Base-by-base conservation (phyloP, 2,113 vertebrate species). In the Pavo muticus region DNA sequence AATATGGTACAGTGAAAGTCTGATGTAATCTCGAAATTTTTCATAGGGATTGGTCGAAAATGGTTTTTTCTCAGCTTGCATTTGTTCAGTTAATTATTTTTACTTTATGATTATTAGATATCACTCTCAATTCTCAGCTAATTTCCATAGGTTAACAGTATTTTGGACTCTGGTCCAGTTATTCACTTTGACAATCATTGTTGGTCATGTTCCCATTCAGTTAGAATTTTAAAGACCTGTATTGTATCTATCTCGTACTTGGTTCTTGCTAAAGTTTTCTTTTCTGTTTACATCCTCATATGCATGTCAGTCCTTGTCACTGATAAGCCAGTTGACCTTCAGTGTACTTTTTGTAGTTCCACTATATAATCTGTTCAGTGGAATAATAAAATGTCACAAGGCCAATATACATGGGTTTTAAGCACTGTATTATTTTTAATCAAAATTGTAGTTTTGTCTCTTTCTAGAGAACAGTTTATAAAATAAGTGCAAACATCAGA, bases 131-230 rank as follows among this genome's bases (percentile, higher is more conserved):
- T 83, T 91, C 42, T 75, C 45, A 45, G 17, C 5, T 16, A 48
- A 25, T 74, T 77, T 84, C 40, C 44, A 6, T 7, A 73, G 52
- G 13, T 47, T 23, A 52, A 21, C 20, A 45, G 14, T 0, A 78
- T 63, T 91, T 72, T 67, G 45, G 48, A 68, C 14, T 67, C 29
- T 25, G 37, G 20, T 10, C 44, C 29, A 50, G 2, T 47, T 19
- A 4, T 87, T 85, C 44, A 57, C 13, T 84, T 74, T 78, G 35
- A 61, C 16, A 73, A 16, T 11, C 10, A 23, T 7, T 61, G 44
- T 24, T 74, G 13, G 48, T 30, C 10, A 18, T 0, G 0, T 54
- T 10, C 39, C 39, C 68, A 18, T 42, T 14, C 6, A 9, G 40
- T 75, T 13, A 40, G 4, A n/a, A 45, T 45, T 85, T 68, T 83